Evolutionary conservation across 2,888 invertebrate genomes (phyloP).

Genomic region (Epirrita christyi): DNA sequence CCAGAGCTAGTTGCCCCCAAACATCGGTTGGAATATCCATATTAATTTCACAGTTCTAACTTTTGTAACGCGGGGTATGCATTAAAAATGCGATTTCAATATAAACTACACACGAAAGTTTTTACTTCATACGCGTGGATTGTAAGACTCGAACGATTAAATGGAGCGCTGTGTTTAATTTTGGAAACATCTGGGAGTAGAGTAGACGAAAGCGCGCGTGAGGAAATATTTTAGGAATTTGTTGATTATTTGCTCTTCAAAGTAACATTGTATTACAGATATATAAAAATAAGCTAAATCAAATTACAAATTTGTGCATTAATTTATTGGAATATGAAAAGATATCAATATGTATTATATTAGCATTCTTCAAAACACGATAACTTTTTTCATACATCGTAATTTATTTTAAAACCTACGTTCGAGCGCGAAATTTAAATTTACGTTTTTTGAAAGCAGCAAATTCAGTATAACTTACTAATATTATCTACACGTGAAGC

Average conservation of each 20-base stretch:
- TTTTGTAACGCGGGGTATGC: slow-evolving; percentile 49
- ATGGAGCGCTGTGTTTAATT: slow-evolving; percentile 78
- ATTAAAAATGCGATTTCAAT: slow-evolving; percentile 42
- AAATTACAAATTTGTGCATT: no score
- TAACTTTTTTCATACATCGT: no score
- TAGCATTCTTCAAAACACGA: no score
- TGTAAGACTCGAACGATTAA: slow-evolving; percentile 61
- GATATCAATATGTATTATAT: no score
- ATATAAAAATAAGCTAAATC: no score
- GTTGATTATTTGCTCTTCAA: slow-evolving; percentile 32
- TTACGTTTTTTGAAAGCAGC: no score
- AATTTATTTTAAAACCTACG: no score
- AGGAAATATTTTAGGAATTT: slow-evolving; percentile 58
- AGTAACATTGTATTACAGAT: no score
- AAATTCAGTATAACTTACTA: no score
- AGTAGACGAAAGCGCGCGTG: slow-evolving; percentile 46
- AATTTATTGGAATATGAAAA: no score
- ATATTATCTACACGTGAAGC: no score
- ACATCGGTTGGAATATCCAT: slow-evolving; percentile 92
- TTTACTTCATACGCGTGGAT: slow-evolving; percentile 67
- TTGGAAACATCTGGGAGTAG: slow-evolving; percentile 78
- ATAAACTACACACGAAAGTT: slow-evolving; percentile 45
- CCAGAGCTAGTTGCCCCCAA: slow-evolving; percentile 95
- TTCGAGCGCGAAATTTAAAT: no score
- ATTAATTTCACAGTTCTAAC: slow-evolving; percentile 37